Conservation (phyloP, 2,888 invertebrate species). For the Phytoseiulus persimilis region DNA sequence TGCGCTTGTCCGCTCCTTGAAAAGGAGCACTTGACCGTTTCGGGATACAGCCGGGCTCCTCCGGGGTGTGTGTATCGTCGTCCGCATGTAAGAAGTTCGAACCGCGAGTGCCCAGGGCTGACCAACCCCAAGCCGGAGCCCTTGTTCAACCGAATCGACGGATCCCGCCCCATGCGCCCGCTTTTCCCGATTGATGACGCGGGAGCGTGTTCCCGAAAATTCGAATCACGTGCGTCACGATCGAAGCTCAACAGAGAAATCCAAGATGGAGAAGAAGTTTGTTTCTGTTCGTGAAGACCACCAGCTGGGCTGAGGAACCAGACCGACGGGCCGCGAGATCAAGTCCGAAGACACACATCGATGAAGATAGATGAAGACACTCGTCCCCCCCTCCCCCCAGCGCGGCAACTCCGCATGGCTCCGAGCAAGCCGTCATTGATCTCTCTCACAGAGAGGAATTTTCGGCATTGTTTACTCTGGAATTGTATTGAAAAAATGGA, state of each 20-base stretch:
- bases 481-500: background rate
- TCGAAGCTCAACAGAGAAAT: background rate
- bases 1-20: background rate
- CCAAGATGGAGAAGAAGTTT: background rate
- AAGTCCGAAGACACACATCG: background rate
- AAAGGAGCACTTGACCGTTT: background rate
- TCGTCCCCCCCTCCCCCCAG: background rate
- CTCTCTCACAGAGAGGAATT: background rate
- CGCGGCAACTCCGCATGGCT: background rate
- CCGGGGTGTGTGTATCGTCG: background rate
- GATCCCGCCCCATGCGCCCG: too few species aligned
- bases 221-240: background rate
- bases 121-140: too few species aligned
- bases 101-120: too few species aligned
- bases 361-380: constrained; percentile 5
- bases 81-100: too few species aligned
- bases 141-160: too few species aligned
- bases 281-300: background rate
- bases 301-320: background rate
- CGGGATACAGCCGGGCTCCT: background rate
- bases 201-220: too few species aligned
- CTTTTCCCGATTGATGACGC: too few species aligned
- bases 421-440: background rate
- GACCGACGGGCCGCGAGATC: background rate
- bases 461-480: background rate